Percentiles rank a stretch among this genome's conserved stretches.
Conservation (phyloP, 2,888 invertebrate genomes). For the Tridacna gigas region DNA sequence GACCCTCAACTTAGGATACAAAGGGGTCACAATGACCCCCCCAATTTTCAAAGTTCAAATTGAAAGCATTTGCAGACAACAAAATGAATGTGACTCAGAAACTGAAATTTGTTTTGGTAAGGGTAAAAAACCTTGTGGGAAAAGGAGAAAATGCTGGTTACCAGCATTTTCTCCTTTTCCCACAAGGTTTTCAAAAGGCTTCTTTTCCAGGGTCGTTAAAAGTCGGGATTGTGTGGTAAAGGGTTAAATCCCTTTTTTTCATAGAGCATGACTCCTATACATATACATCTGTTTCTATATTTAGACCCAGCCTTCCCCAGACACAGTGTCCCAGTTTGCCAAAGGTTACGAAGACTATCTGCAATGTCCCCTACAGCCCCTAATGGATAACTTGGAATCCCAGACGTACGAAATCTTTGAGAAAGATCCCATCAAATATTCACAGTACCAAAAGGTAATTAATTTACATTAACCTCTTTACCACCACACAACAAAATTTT, state of each 20-base stretch:
- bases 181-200: neutral
- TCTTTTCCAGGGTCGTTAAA: neutral
- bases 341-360: constrained; percentile 96
- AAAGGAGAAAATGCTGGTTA: no score
- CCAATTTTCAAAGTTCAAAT: no score
- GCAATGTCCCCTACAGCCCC: constrained; percentile 90
- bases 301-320: constrained; percentile 82
- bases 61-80: no score
- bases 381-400: constrained; percentile 97
- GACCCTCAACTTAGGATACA: no score
- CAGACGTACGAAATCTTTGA: constrained; percentile 99
- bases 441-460: constrained; percentile 84
- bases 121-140: no score
- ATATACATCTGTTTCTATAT: constrained; percentile 10
- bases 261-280: neutral
- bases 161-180: constrained; percentile 9
- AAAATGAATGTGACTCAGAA: no score
- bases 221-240: neutral
- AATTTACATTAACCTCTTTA: neutral
- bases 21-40: no score
- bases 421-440: constrained; percentile 98
- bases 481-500: no score
- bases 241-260: neutral
- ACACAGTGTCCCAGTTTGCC: constrained; percentile 85
- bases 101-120: no score